Conservation (phyloP, 2,797 vertebrate species). For the Silurus lanzhouensis region DNA sequence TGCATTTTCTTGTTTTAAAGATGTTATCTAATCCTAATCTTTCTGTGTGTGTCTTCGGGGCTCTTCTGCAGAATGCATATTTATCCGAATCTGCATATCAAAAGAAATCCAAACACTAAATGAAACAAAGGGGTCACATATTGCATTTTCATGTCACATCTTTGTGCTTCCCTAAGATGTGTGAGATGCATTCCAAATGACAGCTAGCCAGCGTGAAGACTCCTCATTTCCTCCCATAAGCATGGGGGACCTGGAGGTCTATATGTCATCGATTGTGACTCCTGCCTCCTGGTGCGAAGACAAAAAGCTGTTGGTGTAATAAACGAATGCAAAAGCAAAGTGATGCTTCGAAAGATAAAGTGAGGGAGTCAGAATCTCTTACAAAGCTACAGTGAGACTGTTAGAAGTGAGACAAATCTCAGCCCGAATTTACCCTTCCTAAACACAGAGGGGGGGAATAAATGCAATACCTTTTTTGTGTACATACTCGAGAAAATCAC, state of each 20-base stretch:
- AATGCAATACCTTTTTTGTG: not conserved
- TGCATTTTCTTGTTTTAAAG: not conserved
- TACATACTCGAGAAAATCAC: not conserved
- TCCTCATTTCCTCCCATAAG: constrained; percentile 14
- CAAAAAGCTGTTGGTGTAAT: constrained; percentile 45
- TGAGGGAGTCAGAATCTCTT: constrained; percentile 15
- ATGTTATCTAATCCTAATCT: constrained; percentile 19
- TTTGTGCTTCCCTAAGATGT: not conserved
- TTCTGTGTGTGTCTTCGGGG: constrained; percentile 3
- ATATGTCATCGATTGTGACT: constrained; percentile 18
- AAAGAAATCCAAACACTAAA: constrained; percentile 11
- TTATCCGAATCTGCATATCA: constrained; percentile 32
- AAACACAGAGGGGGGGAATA: not conserved
- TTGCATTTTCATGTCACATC: constrained; percentile 11
- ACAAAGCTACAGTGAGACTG: constrained; percentile 12
- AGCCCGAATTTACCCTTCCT: not conserved
- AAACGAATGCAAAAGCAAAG: constrained; percentile 41
- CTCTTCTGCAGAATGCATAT: constrained; percentile 6
- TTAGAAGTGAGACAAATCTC: not conserved
- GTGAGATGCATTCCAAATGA: constrained; percentile 10
- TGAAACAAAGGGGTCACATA: constrained; percentile 33
- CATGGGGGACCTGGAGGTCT: constrained; percentile 16
- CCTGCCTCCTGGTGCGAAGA: constrained; percentile 23
- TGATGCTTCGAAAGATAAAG: constrained; percentile 10
- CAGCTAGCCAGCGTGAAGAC: constrained; percentile 1